Base-by-base conservation (phyloP, 1,140 invertebrate species). In the Gerris buenoi region DNA sequence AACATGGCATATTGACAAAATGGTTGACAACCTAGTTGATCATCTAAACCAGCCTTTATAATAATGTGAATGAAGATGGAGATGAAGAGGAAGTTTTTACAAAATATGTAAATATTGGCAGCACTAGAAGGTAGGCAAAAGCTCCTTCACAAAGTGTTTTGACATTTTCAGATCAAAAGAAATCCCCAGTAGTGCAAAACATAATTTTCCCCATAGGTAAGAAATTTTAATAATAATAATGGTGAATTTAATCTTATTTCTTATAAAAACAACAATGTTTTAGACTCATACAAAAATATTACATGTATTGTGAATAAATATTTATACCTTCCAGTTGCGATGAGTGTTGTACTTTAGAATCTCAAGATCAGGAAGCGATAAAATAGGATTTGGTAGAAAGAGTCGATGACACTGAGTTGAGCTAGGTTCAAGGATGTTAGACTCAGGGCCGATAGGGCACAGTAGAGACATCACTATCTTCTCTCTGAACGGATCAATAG, bases 401-500 rank as follows among this genome's bases (percentile, higher is more conserved):
- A 99, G 79, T 27, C 97, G 84, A 76, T 93, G 90, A 60, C 96
- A 94, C 79, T 98, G 95, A 70, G 89, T 79, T 0, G 89, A 83
- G 73, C 85, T 88, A 2, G 97, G 94, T 72, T 96, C 85, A 67
- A 99, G 80, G 67, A 98, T 90, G 78, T 99, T 99, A 0, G 87
- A 88, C 74, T 96, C 94, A 0, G 97, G 96, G 1, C 90, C 91
- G 73, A 93, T 88, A 0, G 90, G 90, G 73, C 90, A 91, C 68
- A 93, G 85, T 74, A 99, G 79, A 0, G 95, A 97, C 95, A 99
- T 99, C 63, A 99, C 95, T 69, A 98, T 92, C 77, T 93, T 94
- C 79, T 99, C 97, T 72, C 97, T 87, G 83, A 99, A 98, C 56
- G 97, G 97, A 84, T 99, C 97, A 71, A 99, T 98, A 2, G 97